Conservation (phyloP, 1,140 invertebrate species). For the Zaprionus vittiger region DNA sequence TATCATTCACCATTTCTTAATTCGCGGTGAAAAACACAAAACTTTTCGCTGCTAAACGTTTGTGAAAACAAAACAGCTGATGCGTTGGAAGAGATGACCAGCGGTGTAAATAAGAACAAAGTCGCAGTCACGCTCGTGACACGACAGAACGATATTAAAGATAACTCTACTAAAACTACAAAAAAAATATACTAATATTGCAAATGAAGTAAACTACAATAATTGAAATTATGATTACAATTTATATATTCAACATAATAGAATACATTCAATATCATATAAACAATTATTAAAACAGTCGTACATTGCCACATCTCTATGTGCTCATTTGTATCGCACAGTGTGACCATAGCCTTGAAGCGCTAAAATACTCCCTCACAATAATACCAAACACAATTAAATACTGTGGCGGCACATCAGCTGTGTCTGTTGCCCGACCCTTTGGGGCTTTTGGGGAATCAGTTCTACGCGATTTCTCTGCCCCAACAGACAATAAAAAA, state of each 20-base stretch:
- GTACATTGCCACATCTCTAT: not conserved
- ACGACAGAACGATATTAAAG: not conserved
- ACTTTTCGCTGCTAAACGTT: constrained; percentile 35
- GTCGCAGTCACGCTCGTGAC: constrained; percentile 18
- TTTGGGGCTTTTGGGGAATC: constrained; percentile 25
- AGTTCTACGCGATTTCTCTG: constrained; percentile 55
- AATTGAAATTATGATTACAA: not conserved
- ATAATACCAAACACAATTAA: constrained; percentile 12
- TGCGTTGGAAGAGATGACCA: constrained; percentile 28
- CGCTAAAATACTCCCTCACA: not conserved
- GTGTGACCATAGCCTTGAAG: not conserved
- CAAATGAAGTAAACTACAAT: not conserved
- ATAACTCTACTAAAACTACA: not conserved
- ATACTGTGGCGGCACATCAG: constrained; percentile 20
- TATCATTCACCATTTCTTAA: constrained; percentile 85
- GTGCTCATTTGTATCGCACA: not conserved
- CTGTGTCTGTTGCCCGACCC: constrained; percentile 34
- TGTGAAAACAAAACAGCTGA: constrained; percentile 38
- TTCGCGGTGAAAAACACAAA: constrained; percentile 4
- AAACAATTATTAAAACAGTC: not conserved
- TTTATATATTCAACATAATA: not conserved
- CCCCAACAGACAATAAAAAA: constrained; percentile 39
- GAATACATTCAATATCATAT: not conserved
- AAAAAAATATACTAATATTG: not conserved
- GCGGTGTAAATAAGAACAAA: not conserved